Evolutionary conservation across 2,888 invertebrate genomes (phyloP), one percentile per base, ranked within the genome.

Genomic region (Caenorhabditis virilis): DNA sequence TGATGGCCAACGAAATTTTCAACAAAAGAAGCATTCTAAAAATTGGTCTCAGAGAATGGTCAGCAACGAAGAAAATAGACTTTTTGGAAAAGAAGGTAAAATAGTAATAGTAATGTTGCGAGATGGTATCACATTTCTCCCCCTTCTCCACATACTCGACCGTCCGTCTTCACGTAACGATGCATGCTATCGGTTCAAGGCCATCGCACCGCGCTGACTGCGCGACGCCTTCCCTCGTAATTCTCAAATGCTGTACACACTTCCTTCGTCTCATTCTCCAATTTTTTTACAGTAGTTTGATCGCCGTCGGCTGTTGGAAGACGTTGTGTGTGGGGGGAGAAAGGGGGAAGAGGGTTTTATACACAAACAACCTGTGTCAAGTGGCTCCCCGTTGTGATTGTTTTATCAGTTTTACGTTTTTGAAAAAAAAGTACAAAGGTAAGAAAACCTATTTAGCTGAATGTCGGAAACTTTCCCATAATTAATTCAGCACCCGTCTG

Each of bases 51-150:
- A 38, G 20, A 15, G 36, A 38, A 38, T 38, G 9, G 38, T 36
- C 6, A n/a, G n/a, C n/a, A 30, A 30, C 13, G 13, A 30, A 9
- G 30, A 30, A 13, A 30, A 30, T 13, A 30, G 13, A 30, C 6
- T 9, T 11, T 36, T 36, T 7, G 36, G 4, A 36, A 36, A 36
- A 11, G n/a, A 36, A 15, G n/a, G 9, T 36, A 36, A 36, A 11
- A 15, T 5, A 11, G 5, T 7, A 7, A 36, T n/a, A 15, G 9
- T 36, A 36, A 41, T 54, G 60, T 54, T 54, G 60, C 53, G 54
- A 60, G 60, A 60, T 60, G 60, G 60, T 54, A 60, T 60, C 60
- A 60, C 54, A 60, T 60, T 60, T 60, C 60, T 23, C 54, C 45
- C 18, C 27, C 5, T 18, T 23, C 23, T 42, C 22, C 22, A 42